phyloP scores from a whole-genome alignment of 1,140 invertebrate genomes.

The Tetramorium alpestre region DNA sequence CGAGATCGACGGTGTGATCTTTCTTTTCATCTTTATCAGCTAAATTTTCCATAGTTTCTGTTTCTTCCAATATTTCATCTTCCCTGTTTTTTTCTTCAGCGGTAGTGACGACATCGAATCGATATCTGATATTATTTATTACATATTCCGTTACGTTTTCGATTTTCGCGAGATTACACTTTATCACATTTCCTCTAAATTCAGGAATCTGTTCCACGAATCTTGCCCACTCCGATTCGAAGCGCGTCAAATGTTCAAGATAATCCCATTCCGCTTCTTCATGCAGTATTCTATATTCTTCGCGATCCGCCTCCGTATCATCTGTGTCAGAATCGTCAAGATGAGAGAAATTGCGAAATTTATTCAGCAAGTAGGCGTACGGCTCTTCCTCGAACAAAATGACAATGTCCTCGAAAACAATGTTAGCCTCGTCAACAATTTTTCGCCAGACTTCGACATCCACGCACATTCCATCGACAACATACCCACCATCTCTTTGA shows the following conservation, averaged over 20 bases:
- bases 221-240: slow-evolving; percentile 40
- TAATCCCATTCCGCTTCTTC: slow-evolving; percentile 39
- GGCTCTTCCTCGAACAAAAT: slow-evolving; percentile 84
- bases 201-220: slow-evolving; percentile 36
- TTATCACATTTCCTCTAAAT: slow-evolving; percentile 42
- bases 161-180: slow-evolving; percentile 62
- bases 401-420: slow-evolving; percentile 86
- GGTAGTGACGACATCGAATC: slow-evolving; percentile 66
- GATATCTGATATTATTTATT: slow-evolving; percentile 72
- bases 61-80: slow-evolving; percentile 73
- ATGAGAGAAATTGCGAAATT: slow-evolving; percentile 46
- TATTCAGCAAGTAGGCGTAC: slow-evolving; percentile 62
- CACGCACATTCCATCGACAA: slow-evolving; percentile 87
- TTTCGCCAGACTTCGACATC: slow-evolving; percentile 84
- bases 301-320: not conserved
- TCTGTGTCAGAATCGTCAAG: not conserved
- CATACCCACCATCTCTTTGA: slow-evolving; percentile 84
- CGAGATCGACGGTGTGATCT: slow-evolving; percentile 82
- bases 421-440: slow-evolving; percentile 79
- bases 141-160: slow-evolving; percentile 38
- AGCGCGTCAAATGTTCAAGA: slow-evolving; percentile 49
- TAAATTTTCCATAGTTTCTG: not conserved
- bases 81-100: slow-evolving; percentile 64
- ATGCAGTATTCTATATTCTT: not conserved
- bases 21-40: slow-evolving; percentile 62